A percentile compares a stretch with the other conserved stretches of the same genome.
These are phyloP conservation scores for Cyclophora albipunctata DNA, from an alignment of 2,888 invertebrate genomes.

Conservation along the genomic window DNA sequence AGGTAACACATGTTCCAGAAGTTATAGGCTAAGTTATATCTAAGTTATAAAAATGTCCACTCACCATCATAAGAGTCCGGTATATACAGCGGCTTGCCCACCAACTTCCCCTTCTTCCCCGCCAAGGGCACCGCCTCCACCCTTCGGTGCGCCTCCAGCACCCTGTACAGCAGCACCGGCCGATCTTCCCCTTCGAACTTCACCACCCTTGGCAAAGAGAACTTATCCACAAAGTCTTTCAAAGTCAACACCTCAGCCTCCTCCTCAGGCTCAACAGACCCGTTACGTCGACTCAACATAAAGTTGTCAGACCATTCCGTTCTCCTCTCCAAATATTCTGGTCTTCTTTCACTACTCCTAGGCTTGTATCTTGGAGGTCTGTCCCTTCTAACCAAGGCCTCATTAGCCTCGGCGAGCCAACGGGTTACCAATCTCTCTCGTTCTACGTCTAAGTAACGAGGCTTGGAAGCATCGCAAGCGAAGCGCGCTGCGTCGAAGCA, in stretches of 20 bases:
- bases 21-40: too few species aligned
- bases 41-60: constrained; percentile 22
- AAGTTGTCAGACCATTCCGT: constrained; percentile 70
- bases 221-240: constrained; percentile 77
- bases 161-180: constrained; percentile 78
- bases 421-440: constrained; percentile 64
- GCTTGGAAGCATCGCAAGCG: constrained; percentile 69
- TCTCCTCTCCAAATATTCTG: constrained; percentile 59
- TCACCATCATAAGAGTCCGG: constrained; percentile 81
- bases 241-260: constrained; percentile 68
- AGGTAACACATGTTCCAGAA: too few species aligned
- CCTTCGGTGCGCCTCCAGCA: constrained; percentile 77
- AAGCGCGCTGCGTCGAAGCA: constrained; percentile 72
- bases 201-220: constrained; percentile 77
- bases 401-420: constrained; percentile 71
- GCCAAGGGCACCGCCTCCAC: constrained; percentile 77
- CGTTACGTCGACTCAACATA: constrained; percentile 53
- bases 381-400: constrained; percentile 61
- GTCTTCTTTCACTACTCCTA: constrained; percentile 63
- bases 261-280: constrained; percentile 63
- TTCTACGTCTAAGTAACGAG: constrained; percentile 66
- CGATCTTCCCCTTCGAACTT: constrained; percentile 73
- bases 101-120: constrained; percentile 74
- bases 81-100: constrained; percentile 76
- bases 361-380: constrained; percentile 65